phyloP scores from a whole-genome alignment of 1,140 invertebrate species.

The Pectinophora gossypiella region DNA sequence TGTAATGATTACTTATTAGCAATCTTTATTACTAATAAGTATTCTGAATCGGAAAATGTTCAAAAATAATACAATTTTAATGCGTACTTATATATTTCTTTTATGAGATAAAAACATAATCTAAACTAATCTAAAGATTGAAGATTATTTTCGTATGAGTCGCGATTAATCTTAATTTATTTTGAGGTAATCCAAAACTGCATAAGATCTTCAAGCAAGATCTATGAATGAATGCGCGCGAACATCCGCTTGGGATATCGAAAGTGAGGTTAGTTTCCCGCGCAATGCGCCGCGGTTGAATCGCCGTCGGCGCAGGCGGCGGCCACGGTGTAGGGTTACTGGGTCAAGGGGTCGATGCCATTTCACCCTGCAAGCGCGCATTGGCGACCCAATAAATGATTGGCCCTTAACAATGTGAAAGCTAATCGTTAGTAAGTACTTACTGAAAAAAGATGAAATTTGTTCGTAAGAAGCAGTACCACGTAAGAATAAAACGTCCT shows the following conservation, averaged over 20 bases:
- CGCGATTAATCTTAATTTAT: neutral
- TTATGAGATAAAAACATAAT: too few species aligned
- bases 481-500: too few species aligned
- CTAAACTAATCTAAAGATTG: too few species aligned
- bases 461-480: too few species aligned
- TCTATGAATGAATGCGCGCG: neutral
- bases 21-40: too few species aligned
- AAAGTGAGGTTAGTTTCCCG: constrained; percentile 51
- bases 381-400: constrained; percentile 5
- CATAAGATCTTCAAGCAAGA: neutral
- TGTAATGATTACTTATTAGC: too few species aligned
- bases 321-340: constrained; percentile 35
- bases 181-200: neutral
- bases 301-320: constrained; percentile 26
- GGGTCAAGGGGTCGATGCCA: constrained; percentile 42
- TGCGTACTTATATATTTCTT: too few species aligned
- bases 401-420: constrained; percentile 9
- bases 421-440: too few species aligned
- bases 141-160: neutral
- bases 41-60: too few species aligned
- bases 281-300: constrained; percentile 23
- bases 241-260: constrained; percentile 18
- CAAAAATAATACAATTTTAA: too few species aligned
- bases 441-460: too few species aligned
- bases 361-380: constrained; percentile 10